These are phyloP conservation scores for Dryobota labecula DNA, from an alignment of 2,888 invertebrate genomes.

Conservation along the genomic window DNA sequence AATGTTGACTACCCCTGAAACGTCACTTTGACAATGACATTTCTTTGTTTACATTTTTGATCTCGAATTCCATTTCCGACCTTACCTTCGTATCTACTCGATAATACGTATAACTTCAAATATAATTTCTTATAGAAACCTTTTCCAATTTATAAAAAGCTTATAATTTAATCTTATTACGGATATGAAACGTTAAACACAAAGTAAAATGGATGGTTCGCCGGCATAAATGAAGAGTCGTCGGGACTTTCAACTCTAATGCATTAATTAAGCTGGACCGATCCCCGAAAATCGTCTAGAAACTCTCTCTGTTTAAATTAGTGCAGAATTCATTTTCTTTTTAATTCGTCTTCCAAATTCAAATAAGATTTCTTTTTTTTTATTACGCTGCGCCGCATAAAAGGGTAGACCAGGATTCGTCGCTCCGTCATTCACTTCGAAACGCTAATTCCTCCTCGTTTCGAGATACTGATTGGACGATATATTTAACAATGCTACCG, in stretches of 20 bases:
- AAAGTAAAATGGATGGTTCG: slow-evolving; percentile 61
- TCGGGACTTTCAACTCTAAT: slow-evolving; percentile 80
- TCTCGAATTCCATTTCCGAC: too few relatives aligned
- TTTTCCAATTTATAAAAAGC: slow-evolving; percentile 21
- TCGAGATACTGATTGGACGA: slow-evolving; percentile 89
- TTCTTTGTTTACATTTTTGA: too few relatives aligned
- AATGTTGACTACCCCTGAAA: too few relatives aligned
- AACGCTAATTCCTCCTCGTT: slow-evolving; percentile 88
- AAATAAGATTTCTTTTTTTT: slow-evolving; percentile 89
- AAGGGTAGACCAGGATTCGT: slow-evolving; percentile 86
- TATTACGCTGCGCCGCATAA: slow-evolving; percentile 84
- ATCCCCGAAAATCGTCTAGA: slow-evolving; percentile 85
- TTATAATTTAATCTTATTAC: slow-evolving; percentile 47
- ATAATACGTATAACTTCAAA: slow-evolving; percentile 4
- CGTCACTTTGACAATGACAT: too few relatives aligned
- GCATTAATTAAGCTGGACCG: slow-evolving; percentile 86
- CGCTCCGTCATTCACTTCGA: slow-evolving; percentile 80
- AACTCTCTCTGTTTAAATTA: slow-evolving; percentile 87
- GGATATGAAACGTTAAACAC: slow-evolving; percentile 60
- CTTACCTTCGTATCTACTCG: slow-evolving; percentile 20
- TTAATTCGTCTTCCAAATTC: slow-evolving; percentile 89
- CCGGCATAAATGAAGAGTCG: slow-evolving; percentile 65
- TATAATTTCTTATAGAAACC: slow-evolving; percentile 3
- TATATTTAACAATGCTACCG: slow-evolving; percentile 90
- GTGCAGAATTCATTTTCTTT: slow-evolving; percentile 89